A percentile compares a stretch with the other conserved stretches of the same genome.
phyloP scores from a whole-genome alignment of 2,888 invertebrate species.

The Anagyrus pseudococci region DNA sequence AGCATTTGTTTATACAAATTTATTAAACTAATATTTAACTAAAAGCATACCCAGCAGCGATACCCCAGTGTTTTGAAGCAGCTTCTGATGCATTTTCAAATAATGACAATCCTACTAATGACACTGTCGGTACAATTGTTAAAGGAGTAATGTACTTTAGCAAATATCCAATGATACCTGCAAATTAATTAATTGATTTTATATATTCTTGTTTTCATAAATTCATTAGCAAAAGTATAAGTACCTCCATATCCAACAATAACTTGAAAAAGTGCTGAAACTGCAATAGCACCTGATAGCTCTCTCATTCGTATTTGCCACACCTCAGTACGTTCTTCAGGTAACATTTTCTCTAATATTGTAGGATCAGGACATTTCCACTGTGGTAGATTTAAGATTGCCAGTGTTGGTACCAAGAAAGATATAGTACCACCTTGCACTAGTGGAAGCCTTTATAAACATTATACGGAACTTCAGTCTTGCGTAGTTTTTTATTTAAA shows the following conservation, averaged over 20 bases:
- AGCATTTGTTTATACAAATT: neutral
- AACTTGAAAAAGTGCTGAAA: slow-evolving; percentile 79
- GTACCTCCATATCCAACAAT: slow-evolving; percentile 68
- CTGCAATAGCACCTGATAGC: slow-evolving; percentile 82
- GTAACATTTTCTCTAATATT: slow-evolving; percentile 65
- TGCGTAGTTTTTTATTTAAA: no score
- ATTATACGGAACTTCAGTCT: neutral
- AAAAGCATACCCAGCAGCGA: slow-evolving; percentile 72
- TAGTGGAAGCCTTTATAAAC: slow-evolving; percentile 67
- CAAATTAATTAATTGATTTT: slow-evolving; percentile 40
- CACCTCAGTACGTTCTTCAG: slow-evolving; percentile 66
- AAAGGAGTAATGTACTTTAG: slow-evolving; percentile 81
- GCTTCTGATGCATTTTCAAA: slow-evolving; percentile 82
- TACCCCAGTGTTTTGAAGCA: slow-evolving; percentile 86
- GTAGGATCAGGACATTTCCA: slow-evolving; percentile 73
- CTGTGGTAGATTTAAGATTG: slow-evolving; percentile 74
- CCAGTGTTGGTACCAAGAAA: slow-evolving; percentile 79
- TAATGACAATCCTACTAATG: slow-evolving; percentile 81
- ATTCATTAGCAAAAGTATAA: neutral
- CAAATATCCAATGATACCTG: slow-evolving; percentile 77
- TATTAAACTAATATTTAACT: neutral
- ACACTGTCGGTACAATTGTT: slow-evolving; percentile 84
- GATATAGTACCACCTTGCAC: slow-evolving; percentile 83
- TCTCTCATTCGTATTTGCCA: slow-evolving; percentile 83
- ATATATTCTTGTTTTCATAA: neutral